Conservation (phyloP, 1,140 invertebrate genomes). For the Dysdera silvatica region DNA sequence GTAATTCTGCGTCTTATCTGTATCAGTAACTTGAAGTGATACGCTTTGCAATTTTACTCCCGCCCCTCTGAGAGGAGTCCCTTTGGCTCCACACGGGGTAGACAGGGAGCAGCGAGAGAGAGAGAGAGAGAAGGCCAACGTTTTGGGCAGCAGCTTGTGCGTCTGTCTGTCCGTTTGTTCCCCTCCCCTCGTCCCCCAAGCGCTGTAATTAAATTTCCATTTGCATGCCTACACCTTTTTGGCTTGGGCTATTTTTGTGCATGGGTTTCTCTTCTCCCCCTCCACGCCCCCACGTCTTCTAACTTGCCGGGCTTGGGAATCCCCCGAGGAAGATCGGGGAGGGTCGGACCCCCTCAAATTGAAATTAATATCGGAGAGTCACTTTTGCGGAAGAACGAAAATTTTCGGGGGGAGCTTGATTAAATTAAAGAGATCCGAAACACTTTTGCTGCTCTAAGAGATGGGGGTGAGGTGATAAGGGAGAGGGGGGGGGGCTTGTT, state of each 20-base stretch:
- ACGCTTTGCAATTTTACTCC: no score
- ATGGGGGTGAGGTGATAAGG: neutral
- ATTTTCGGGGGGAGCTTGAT: neutral
- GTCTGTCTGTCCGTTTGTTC: neutral
- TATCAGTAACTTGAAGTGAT: no score
- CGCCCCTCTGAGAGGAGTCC: no score
- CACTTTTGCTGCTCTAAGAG: no score
- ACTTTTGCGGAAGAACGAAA: slow-evolving; percentile 19
- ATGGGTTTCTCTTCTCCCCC: slow-evolving; percentile 19
- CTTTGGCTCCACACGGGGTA: no score
- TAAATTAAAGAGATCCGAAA: no score
- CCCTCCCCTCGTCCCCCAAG: no score
- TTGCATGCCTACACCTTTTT: slow-evolving; percentile 30
- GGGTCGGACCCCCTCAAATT: slow-evolving; percentile 18
- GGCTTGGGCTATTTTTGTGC: slow-evolving; percentile 29
- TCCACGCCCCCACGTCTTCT: neutral
- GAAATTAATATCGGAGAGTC: slow-evolving; percentile 29
- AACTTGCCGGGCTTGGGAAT: neutral
- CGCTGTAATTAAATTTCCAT: slow-evolving; percentile 32
- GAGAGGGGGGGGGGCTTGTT: slow-evolving; percentile 4
- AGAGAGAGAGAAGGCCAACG: no score
- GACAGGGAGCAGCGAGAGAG: no score
- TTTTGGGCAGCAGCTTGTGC: no score
- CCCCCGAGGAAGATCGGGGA: neutral
- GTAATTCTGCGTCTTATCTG: no score